A percentile compares a stretch with the other conserved stretches of the same genome.
Evolutionary conservation across 2,888 invertebrate species (phyloP).

Genomic region (Drosophila emarginata): DNA sequence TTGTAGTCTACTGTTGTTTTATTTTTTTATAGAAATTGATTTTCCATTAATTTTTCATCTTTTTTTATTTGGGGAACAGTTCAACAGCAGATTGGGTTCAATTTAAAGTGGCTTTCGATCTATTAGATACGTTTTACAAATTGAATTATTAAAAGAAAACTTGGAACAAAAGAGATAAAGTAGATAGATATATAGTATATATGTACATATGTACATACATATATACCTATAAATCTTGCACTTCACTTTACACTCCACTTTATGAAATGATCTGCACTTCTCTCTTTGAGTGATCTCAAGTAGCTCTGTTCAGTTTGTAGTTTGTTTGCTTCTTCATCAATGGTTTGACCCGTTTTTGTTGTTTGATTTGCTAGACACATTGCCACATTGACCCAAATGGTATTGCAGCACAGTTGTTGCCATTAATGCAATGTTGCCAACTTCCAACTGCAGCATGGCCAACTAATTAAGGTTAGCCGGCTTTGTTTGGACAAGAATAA

Average conservation of each 20-base stretch:
- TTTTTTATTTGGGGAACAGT: too few species aligned
- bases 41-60: too few species aligned
- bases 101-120: too few species aligned
- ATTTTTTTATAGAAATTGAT: too few species aligned
- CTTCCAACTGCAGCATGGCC: constrained; percentile 18
- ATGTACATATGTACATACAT: not conserved
- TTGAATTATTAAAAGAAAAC: too few species aligned
- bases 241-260: not conserved
- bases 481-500: not conserved
- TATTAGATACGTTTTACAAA: too few species aligned
- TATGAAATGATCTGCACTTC: not conserved
- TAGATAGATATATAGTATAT: too few species aligned
- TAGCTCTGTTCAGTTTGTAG: constrained; percentile 2
- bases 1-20: too few species aligned
- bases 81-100: too few species aligned
- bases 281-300: not conserved
- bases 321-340: not conserved
- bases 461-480: constrained; percentile 42
- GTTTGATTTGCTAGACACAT: constrained; percentile 27
- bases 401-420: not conserved
- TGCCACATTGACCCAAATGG: constrained; percentile 31
- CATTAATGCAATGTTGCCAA: constrained; percentile 11
- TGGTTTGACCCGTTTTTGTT: constrained; percentile 3
- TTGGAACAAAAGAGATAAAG: too few species aligned
- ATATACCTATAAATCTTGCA: not conserved